phyloP scores from a whole-genome alignment of 2,888 invertebrate species.

The Apodemia hepburni region DNA sequence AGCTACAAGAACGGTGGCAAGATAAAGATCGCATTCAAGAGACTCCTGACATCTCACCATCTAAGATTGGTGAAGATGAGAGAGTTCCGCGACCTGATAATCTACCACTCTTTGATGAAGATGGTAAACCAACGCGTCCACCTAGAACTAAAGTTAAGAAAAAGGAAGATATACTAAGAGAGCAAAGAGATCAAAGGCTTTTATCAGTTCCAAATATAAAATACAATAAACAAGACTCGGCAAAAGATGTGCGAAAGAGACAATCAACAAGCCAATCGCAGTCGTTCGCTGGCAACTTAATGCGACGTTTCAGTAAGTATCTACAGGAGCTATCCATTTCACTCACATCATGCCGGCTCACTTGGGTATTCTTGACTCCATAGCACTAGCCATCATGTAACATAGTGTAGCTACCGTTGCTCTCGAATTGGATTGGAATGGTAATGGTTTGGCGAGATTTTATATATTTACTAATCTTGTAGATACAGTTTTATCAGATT shows the following conservation, averaged over 20 bases:
- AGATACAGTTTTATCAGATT: slow-evolving; percentile 50
- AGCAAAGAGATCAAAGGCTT: slow-evolving; percentile 79
- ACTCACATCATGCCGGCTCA: slow-evolving; percentile 39
- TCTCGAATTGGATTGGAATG: slow-evolving; percentile 60
- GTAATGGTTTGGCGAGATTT: slow-evolving; percentile 64
- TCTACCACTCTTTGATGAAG: slow-evolving; percentile 77
- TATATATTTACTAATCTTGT: slow-evolving; percentile 49
- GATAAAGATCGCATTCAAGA: slow-evolving; percentile 49
- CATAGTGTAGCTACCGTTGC: slow-evolving; percentile 54
- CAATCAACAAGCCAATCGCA: slow-evolving; percentile 65
- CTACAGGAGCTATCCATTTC: slow-evolving; percentile 45
- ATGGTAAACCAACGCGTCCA: slow-evolving; percentile 58
- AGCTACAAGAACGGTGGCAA: slow-evolving; percentile 68
- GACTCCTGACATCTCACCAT: slow-evolving; percentile 39
- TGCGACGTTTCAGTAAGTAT: slow-evolving; percentile 94
- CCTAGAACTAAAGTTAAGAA: slow-evolving; percentile 70
- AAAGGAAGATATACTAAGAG: slow-evolving; percentile 57
- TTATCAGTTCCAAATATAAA: slow-evolving; percentile 90
- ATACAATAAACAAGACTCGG: slow-evolving; percentile 72
- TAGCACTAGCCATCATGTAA: slow-evolving; percentile 51
- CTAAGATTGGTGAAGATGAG: slow-evolving; percentile 41
- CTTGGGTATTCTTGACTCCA: slow-evolving; percentile 38
- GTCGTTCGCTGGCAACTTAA: slow-evolving; percentile 87
- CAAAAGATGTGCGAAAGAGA: slow-evolving; percentile 78
- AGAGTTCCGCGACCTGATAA: slow-evolving; percentile 79